Percentiles rank a stretch among this genome's conserved stretches.
Evolutionary conservation across 2,888 invertebrate species (phyloP).

Genomic region (Rhyacophila evoluta): DNA sequence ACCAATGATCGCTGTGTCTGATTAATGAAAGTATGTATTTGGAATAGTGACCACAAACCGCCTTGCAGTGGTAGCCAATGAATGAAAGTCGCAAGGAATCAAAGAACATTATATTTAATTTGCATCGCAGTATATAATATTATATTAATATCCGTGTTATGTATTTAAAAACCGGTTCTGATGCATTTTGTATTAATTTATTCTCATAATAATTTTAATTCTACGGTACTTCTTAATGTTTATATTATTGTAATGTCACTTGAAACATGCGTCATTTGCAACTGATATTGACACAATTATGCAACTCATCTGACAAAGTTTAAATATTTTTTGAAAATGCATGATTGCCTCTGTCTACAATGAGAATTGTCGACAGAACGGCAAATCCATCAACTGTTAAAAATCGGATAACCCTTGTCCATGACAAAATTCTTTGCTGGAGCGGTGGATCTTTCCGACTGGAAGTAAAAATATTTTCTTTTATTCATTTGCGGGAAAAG

Average conservation of each 20-base stretch:
- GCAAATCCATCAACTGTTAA: too few species aligned
- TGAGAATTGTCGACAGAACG: too few species aligned
- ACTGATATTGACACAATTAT: too few species aligned
- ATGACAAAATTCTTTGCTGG: too few species aligned
- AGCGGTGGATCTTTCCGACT: too few species aligned
- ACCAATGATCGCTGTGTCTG: neutral
- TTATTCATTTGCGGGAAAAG: too few species aligned
- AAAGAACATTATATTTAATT: neutral
- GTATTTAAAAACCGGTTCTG: neutral
- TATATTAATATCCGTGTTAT: neutral
- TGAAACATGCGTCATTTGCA: neutral
- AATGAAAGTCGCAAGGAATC: neutral
- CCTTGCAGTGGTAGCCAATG: neutral
- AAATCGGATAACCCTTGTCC: too few species aligned
- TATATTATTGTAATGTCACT: neutral
- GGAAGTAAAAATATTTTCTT: too few species aligned
- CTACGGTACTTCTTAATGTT: neutral
- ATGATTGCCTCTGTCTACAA: too few species aligned
- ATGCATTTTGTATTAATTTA: constrained; percentile 6
- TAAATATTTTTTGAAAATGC: too few species aligned
- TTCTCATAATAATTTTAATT: neutral
- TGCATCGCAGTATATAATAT: neutral
- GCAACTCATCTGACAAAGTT: too few species aligned
- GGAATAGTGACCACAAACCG: neutral
- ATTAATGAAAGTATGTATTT: neutral